Evolutionary conservation across 2,888 invertebrate species (phyloP).

Genomic region (Orchesellides sinensis): DNA sequence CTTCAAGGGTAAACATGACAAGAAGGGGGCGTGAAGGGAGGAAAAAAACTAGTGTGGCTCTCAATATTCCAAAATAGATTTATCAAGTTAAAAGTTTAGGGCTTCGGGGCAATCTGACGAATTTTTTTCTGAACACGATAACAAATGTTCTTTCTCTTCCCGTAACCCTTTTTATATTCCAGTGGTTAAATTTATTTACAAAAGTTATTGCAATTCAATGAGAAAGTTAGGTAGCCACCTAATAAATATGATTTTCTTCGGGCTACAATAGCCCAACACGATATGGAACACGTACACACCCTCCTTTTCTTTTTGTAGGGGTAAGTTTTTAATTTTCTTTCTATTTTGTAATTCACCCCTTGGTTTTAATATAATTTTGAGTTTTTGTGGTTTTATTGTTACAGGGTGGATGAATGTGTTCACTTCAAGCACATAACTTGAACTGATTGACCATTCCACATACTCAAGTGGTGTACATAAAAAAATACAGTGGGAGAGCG

Average conservation of each 20-base stretch:
- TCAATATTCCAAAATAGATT: neutral
- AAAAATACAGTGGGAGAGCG: neutral
- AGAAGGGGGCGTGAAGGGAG: neutral
- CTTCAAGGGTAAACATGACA: neutral
- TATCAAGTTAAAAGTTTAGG: neutral
- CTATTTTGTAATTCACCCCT: constrained; percentile 5
- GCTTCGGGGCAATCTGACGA: constrained; percentile 5
- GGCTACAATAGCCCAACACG: no score
- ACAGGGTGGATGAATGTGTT: no score
- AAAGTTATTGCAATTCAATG: neutral
- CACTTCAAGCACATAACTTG: constrained; percentile 16
- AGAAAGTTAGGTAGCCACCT: neutral
- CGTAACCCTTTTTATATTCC: no score
- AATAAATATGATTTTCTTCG: neutral
- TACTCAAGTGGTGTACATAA: constrained; percentile 17
- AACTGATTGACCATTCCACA: constrained; percentile 26
- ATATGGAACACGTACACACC: no score
- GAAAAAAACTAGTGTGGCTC: neutral
- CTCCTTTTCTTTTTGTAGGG: neutral
- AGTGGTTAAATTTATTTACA: neutral
- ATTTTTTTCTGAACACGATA: no score
- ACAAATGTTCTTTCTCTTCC: no score
- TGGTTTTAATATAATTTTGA: neutral
- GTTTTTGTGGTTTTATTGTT: neutral
- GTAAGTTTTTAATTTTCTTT: neutral